These are phyloP conservation scores for Nemopilema nomurai DNA, from an alignment of 30 jellyfish, hydroid and myxozoan genomes.

Conservation along the genomic window DNA sequence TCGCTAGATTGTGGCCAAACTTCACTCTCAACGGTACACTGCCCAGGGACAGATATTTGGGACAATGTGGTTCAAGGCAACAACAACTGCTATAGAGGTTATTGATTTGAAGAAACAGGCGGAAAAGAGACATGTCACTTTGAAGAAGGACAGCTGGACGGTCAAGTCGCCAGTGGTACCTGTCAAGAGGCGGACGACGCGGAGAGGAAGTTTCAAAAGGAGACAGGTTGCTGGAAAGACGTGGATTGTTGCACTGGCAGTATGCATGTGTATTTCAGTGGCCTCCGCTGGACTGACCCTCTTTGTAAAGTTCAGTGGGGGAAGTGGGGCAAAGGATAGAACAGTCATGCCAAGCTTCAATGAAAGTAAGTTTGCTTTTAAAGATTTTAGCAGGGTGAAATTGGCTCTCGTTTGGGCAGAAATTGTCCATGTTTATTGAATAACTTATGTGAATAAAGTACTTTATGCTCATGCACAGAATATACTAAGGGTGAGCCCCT, in stretches of 20 bases:
- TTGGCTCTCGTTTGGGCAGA: too few relatives aligned
- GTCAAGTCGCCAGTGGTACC: conserved; percentile 10
- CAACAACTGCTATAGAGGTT: conserved; percentile 6
- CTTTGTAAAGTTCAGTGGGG: not conserved
- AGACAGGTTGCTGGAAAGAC: not conserved
- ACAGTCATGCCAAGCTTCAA: not conserved
- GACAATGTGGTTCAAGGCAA: conserved; percentile 12
- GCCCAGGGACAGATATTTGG: too few relatives aligned
- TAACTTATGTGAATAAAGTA: too few relatives aligned
- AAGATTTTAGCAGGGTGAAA: too few relatives aligned
- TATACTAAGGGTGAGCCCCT: too few relatives aligned
- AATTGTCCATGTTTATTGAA: too few relatives aligned
- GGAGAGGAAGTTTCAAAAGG: not conserved
- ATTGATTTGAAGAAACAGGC: not conserved
- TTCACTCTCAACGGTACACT: too few relatives aligned
- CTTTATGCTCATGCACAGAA: too few relatives aligned
- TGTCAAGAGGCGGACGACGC: not conserved
- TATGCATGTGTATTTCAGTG: not conserved
- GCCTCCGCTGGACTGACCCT: not conserved
- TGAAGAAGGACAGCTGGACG: conserved; percentile 12
- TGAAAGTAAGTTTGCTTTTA: not conserved
- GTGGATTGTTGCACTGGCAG: not conserved
- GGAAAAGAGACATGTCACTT: not conserved
- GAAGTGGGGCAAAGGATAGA: not conserved
- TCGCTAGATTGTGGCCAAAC: too few relatives aligned